Base-by-base conservation (phyloP, 1,140 invertebrate genomes). In the Macrosteles quadrilineatus region DNA sequence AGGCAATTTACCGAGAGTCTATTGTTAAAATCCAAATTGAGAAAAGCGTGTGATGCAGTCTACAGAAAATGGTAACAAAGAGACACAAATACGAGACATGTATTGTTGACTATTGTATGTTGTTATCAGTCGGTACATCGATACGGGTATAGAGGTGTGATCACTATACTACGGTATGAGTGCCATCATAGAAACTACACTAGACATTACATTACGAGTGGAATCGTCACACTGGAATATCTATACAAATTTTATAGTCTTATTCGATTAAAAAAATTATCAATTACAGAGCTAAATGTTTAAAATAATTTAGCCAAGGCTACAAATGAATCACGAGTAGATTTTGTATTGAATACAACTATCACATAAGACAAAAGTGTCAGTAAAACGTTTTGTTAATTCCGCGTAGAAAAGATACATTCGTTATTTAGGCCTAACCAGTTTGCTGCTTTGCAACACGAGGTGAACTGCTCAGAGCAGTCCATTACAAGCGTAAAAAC, bases 141-240 rank as follows among this genome's bases (percentile, higher is more conserved):
- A 29, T 59, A 59, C 55, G 55, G 55, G 55, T 59, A 59, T 59
- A 59, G 21, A 59, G 55, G 55, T 27, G 55, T 59, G 55, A 27
- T 27, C 55, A 29, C 55, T 59, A 59, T 30, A 59, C 55, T 59
- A 59, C 55, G 21, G 55, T 59, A 59, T 27, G 47, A 27, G 55
- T 59, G 55, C 55, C 55, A 59, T 59, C 21, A 59, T 59, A 59
- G 55, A 59, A 59, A 59, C 55, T 59, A 59, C 55, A 59, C 55
- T 59, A 50, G 47, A 45, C 59, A 66, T 30, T 67, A 67, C 43
- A 53, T 29, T 36, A 69, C 32, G 25, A 29, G 47, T 69, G 67
- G 67, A 69, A 69, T 69, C 67, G 31, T 67, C 69, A 71, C 69
- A 71, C 69, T 71, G 63, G 63, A 71, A 57, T 69, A 69, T 69